phyloP scores from a whole-genome alignment of 1,140 invertebrate species.

The Centruroides vittatus region DNA sequence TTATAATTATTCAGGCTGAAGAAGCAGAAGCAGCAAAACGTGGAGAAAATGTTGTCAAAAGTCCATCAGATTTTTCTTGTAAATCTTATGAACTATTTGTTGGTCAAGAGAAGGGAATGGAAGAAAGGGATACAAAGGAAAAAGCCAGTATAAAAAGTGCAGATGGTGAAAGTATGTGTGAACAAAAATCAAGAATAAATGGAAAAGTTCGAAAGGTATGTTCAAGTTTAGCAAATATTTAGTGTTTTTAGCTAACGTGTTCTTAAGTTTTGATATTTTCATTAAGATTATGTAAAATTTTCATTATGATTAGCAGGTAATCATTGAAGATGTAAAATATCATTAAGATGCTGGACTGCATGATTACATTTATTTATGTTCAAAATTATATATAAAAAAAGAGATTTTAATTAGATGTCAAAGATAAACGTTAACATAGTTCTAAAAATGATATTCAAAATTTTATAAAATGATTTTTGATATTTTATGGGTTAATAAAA shows the following conservation, averaged over 20 bases:
- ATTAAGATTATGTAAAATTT: too few species aligned
- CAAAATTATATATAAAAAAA: too few species aligned
- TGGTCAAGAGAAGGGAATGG: slow-evolving; percentile 61
- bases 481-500: too few species aligned
- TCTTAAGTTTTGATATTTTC: neutral
- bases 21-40: slow-evolving; percentile 25
- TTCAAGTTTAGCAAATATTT: neutral
- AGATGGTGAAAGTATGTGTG: slow-evolving; percentile 41
- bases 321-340: too few species aligned
- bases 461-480: too few species aligned
- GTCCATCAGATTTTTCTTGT: slow-evolving; percentile 73
- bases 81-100: slow-evolving; percentile 80
- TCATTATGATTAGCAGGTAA: too few species aligned
- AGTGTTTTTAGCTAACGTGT: neutral
- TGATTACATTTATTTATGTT: too few species aligned
- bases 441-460: too few species aligned
- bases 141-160: slow-evolving; percentile 79
- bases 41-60: slow-evolving; percentile 45
- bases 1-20: slow-evolving; percentile 21
- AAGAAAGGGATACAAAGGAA: slow-evolving; percentile 74
- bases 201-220: slow-evolving; percentile 67
- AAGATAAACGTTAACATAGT: too few species aligned
- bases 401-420: too few species aligned
- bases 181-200: slow-evolving; percentile 22
- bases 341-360: too few species aligned